These are phyloP conservation scores for Phyllostomus hastatus DNA, from an alignment of 2,113 vertebrate genomes.

Conservation along the genomic window DNA sequence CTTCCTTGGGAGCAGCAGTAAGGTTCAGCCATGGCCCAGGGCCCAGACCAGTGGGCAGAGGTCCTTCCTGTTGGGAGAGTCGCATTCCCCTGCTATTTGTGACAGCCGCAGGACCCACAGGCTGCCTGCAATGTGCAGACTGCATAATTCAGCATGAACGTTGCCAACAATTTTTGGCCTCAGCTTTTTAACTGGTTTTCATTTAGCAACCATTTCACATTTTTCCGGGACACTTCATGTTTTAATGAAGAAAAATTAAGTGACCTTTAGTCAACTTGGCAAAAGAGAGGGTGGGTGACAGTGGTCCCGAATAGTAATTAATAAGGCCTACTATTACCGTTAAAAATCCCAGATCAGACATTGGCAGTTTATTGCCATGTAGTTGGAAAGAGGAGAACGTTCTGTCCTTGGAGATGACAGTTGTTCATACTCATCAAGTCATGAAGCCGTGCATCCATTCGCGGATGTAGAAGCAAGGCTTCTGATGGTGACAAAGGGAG, in stretches of 20 bases:
- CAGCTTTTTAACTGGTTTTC: conserved; percentile 56
- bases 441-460: not conserved
- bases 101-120: conserved; percentile 52
- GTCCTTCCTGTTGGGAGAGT: conserved; percentile 58
- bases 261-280: conserved; percentile 58
- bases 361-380: not conserved
- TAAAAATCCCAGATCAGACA: not conserved
- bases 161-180: conserved; percentile 63
- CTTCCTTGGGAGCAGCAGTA: conserved; percentile 31
- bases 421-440: not conserved
- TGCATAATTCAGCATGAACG: conserved; percentile 33
- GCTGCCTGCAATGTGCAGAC: conserved; percentile 54
- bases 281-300: not conserved
- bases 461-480: not conserved
- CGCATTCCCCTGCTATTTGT: conserved; percentile 46
- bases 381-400: not conserved
- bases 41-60: conserved; percentile 53
- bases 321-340: not conserved
- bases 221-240: conserved; percentile 38
- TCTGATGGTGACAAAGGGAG: not conserved
- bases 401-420: not conserved
- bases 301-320: conserved; percentile 16
- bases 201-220: conserved; percentile 57
- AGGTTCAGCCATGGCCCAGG: not conserved
- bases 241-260: conserved; percentile 64